A percentile compares a stretch with the other conserved stretches of the same genome.
phyloP scores from a whole-genome alignment of 2,888 invertebrate genomes.

The Volucella inflata region DNA sequence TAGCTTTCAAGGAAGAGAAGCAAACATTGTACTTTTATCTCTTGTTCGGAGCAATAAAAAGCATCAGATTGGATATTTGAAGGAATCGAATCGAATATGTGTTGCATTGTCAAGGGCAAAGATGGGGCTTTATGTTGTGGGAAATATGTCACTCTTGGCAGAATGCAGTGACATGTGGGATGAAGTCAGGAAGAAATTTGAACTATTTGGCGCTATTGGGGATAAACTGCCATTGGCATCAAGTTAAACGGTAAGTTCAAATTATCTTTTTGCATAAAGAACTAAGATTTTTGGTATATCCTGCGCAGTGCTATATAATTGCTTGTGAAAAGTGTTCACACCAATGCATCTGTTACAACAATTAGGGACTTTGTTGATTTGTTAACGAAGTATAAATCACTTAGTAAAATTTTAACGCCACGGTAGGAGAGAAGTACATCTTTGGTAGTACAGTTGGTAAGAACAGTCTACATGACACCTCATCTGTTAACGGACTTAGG shows the following conservation, averaged over 20 bases:
- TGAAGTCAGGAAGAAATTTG: constrained; percentile 84
- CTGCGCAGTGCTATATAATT: not conserved
- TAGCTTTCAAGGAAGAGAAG: constrained; percentile 93
- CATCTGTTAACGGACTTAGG: no score
- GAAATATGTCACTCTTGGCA: constrained; percentile 87
- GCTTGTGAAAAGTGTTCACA: no score
- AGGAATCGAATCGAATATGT: constrained; percentile 89
- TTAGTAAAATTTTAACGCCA: no score
- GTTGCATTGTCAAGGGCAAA: constrained; percentile 91
- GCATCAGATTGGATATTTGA: constrained; percentile 89
- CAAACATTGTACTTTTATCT: constrained; percentile 90
- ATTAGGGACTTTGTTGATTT: no score
- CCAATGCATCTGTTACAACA: no score
- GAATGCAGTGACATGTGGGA: constrained; percentile 86
- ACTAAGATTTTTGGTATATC: not conserved
- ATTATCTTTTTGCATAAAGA: not conserved
- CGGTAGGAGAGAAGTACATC: no score
- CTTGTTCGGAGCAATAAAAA: constrained; percentile 90
- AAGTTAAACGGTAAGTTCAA: constrained; percentile 41
- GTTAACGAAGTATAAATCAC: no score
- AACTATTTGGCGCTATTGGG: constrained; percentile 85
- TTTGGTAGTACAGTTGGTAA: no score
- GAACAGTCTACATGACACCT: no score
- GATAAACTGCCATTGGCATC: constrained; percentile 82
- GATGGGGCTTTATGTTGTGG: constrained; percentile 89